Evolutionary conservation across 2,888 invertebrate species (phyloP), one percentile per base, ranked within the genome.

Genomic region (Polyommatus iphigenia): DNA sequence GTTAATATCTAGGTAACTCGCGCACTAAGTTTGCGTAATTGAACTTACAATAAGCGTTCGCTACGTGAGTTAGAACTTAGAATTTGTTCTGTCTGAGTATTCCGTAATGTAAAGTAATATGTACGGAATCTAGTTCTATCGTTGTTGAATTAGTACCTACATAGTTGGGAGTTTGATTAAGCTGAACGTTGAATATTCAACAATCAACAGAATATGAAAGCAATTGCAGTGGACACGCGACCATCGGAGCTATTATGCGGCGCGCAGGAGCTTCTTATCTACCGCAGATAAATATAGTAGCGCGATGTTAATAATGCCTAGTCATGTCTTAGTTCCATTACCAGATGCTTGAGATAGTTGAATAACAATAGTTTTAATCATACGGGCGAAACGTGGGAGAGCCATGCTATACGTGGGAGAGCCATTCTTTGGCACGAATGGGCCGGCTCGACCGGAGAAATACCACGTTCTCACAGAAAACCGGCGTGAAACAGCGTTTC

Each of bases 181-280:
- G 24, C 29, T 29, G 15, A 29, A 18, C 15, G 15, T 15, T 29
- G 67, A 67, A 29, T 67, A 29, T 67, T 67, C 67, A 29, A 59
- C 24, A 62, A 62, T 67, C 67, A 67, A 67, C 29, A 24, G 32
- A 13, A 67, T 67, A 13, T 67, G 32, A 29, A 67, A 29, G 24
- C 62, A 62, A 62, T 62, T n/a, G n/a, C 10, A 24, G 67, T 32
- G 67, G 67, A 67, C 67, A 67, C 67, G 67, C 29, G 29, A 67
- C 67, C 24, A 24, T 67, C 24, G 62, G 59, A 10, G 24, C 24
- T 67, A 29, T 29, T 13, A 24, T 20, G 29, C 29, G 10, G 59
- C 10, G 59, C 20, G 10, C 29, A 29, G 15, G 10, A 13, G 24
- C 62, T 24, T 62, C 62, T 24, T 62, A 24, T 67, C 67, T 67